Conservation (phyloP, 1,140 invertebrate genomes). For the Drosophila trapezifrons region DNA sequence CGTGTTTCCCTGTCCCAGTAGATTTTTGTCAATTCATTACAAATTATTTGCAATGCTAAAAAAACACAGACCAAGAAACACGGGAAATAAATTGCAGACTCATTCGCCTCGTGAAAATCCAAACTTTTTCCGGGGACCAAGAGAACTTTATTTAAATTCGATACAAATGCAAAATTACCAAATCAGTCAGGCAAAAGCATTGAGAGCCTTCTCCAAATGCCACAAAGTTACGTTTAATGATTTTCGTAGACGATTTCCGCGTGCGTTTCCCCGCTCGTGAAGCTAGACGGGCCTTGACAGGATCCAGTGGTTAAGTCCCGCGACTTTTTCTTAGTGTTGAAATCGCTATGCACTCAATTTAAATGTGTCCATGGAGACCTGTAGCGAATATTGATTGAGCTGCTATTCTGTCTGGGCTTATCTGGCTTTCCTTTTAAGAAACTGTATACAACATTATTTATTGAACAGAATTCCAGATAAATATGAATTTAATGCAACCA, state of each 20-base stretch:
- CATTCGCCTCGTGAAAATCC: slow-evolving; percentile 66
- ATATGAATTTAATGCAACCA: not conserved
- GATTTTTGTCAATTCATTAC: slow-evolving; percentile 78
- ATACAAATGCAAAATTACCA: slow-evolving; percentile 49
- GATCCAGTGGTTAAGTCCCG: slow-evolving; percentile 34
- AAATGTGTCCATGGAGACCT: slow-evolving; percentile 72
- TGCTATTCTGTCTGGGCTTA: slow-evolving; percentile 25
- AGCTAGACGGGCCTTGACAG: slow-evolving; percentile 38
- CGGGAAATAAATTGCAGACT: slow-evolving; percentile 73
- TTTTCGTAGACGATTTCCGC: slow-evolving; percentile 46
- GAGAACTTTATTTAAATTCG: slow-evolving; percentile 63
- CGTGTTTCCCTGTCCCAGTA: slow-evolving; percentile 31
- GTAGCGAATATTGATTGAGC: slow-evolving; percentile 13
- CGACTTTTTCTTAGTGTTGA: slow-evolving; percentile 5
- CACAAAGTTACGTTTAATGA: slow-evolving; percentile 62
- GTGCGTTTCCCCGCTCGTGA: slow-evolving; percentile 9
- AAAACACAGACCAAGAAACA: slow-evolving; percentile 27
- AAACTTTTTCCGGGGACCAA: slow-evolving; percentile 42
- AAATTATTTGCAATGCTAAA: slow-evolving; percentile 61
- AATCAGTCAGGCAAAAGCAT: slow-evolving; percentile 57
- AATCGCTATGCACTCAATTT: slow-evolving; percentile 46
- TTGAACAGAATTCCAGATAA: not conserved
- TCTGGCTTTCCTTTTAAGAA: not conserved
- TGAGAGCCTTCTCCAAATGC: slow-evolving; percentile 26
- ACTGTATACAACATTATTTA: not conserved